Evolutionary conservation across 2,888 invertebrate genomes (phyloP), one percentile per base, ranked within the genome.

Genomic region (Eupelmus urozonus): DNA sequence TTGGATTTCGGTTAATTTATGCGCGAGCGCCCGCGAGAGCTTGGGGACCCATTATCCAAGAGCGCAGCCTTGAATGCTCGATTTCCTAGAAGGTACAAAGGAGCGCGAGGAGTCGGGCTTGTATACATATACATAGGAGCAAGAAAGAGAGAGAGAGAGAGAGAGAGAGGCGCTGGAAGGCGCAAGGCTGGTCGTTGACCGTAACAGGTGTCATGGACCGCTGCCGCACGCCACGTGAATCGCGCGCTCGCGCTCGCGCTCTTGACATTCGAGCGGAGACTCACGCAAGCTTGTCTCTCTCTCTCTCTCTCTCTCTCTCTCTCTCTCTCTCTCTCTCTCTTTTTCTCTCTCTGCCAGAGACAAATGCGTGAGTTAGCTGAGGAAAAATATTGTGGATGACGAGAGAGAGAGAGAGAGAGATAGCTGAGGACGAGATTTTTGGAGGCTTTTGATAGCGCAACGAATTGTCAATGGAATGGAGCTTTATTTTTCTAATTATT

Each of bases 141-240:
- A n/a, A 55, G 55, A 55, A 20, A 20, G 16, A 57, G 29, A 57
- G 29, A 57, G 29, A 51, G 51, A 57, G 29, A 57, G 57, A 27
- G 27, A 57, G 29, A 57, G 57, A 57, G 57, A 57, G 16, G 57
- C 20, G 20, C 20, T 4, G 20, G 25, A n/a, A 29, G 34, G 55
- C 75, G 82, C 85, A 85, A 85, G 86, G 85, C 83, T 86, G 86
- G 85, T 84, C 85, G 83, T 85, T 86, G 86, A 84, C 86, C 86
- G 85, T 83, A 83, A 83, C 84, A 82, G 80, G 76, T 82, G 82
- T 81, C 81, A 80, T 82, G 81, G 82, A 82, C 81, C 83, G 69
- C 27, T 27, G 57, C 9, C 34, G 45, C 45, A 25, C 55, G 45
- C 51, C 74, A 74, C 85, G 81, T 81, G 80, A 84, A 82, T 11